A percentile compares a stretch with the other conserved stretches of the same genome.
phyloP scores from a whole-genome alignment of 2,113 vertebrate species.

The Gnathonemus echidnorhynchus region DNA sequence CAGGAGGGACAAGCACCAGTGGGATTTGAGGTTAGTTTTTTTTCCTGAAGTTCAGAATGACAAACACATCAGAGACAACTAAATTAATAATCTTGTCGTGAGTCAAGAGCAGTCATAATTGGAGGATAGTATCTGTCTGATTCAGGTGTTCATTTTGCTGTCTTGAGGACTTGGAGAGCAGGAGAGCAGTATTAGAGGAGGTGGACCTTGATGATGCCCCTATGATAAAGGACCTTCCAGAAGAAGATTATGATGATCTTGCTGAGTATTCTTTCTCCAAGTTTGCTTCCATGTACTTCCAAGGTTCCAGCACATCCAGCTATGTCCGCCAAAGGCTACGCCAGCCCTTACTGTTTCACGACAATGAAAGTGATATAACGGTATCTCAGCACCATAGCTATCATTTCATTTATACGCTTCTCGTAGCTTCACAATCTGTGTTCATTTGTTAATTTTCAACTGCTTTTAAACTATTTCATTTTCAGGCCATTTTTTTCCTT shows the following conservation, averaged over 20 bases:
- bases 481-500: background rate
- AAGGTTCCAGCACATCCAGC: conserved; percentile 71
- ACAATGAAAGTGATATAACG: conserved; percentile 71
- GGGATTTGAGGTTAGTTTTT: conserved; percentile 57
- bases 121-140: background rate
- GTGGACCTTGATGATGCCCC: conserved; percentile 80
- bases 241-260: conserved; percentile 67
- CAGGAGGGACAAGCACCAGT: conserved; percentile 50
- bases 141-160: conserved; percentile 20
- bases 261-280: conserved; percentile 84
- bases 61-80: background rate
- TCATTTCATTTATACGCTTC: background rate
- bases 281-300: conserved; percentile 89
- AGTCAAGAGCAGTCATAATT: background rate
- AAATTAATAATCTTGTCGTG: background rate
- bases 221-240: conserved; percentile 47
- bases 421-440: background rate
- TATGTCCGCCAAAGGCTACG: conserved; percentile 69
- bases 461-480: background rate
- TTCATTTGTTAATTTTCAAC: background rate
- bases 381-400: conserved; percentile 45
- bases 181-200: conserved; percentile 48
- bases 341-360: conserved; percentile 82
- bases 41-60: background rate
- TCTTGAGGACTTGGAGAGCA: conserved; percentile 57